Base-by-base conservation (phyloP, 1,140 invertebrate species). In the Brevipalpus yothersi region DNA sequence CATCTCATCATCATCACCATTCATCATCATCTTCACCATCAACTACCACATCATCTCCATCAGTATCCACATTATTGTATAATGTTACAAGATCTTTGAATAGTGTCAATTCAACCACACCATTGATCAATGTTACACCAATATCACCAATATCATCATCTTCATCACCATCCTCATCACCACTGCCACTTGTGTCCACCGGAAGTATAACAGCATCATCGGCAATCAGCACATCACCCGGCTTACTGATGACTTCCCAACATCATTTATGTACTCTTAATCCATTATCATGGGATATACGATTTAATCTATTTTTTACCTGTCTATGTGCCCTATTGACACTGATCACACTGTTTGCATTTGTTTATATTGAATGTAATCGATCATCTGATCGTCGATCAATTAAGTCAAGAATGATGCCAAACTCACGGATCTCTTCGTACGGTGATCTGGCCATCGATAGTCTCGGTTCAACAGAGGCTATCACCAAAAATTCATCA, bases 261-360 rank as follows among this genome's bases (percentile, higher is more conserved):
- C 21, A 23, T 21, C 60, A 59, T 17, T 10, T 47, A 10, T 76
- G 75, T 64, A 65, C 62, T 21, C 69, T 75, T 56, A 67, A 76
- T 63, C 75, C 74, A 0, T 68, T 72, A 59, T 67, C 70, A 41
- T 66, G 75, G 62, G 73, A 75, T 61, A 61, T 70, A 4, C 70
- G 72, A 61, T 76, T 73, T 64, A 71, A 73, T 56, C 66, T 76
- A 5, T 76, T 78, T 61, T 71, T 74, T 45, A 64, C 76, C 9
- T 69, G 71, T 5, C 63, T 78, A 12, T 74, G 77, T 62, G 65
- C 70, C 7, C 66, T 73, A 23, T 65, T 77, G 2, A 65, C 70
- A 0, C 56, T 72, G 7, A 65, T 69, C 12, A 70, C 53, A 10
- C n/a, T 55, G n/a, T 72, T 1, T 43, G 72, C 0, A 63, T 71